A percentile compares a stretch with the other conserved stretches of the same genome.
phyloP scores from a whole-genome alignment of 2,888 invertebrate genomes.

The Sesia bembeciformis region DNA sequence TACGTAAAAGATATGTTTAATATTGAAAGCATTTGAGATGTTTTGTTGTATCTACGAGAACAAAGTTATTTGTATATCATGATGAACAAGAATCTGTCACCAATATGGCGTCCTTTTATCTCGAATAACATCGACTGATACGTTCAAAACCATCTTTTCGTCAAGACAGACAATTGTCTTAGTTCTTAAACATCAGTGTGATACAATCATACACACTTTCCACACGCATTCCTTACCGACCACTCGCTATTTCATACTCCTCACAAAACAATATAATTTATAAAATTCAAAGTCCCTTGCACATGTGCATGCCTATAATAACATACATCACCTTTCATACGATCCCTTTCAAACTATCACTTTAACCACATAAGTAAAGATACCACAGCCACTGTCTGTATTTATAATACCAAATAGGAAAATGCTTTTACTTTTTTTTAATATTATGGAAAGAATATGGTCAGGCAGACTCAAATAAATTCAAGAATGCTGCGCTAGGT shows the following conservation, averaged over 20 bases:
- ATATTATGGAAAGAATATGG: slow-evolving; percentile 62
- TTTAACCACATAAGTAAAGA: slow-evolving; percentile 67
- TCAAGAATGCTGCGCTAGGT: slow-evolving; percentile 52
- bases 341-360: slow-evolving; percentile 47
- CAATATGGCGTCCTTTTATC: slow-evolving; percentile 68
- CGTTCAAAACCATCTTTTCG: slow-evolving; percentile 58
- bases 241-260: slow-evolving; percentile 45
- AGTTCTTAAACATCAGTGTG: slow-evolving; percentile 56
- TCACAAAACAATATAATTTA: slow-evolving; percentile 67
- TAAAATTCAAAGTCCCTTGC: slow-evolving; percentile 72
- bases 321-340: slow-evolving; percentile 61
- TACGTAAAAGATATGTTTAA: too few species aligned
- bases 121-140: slow-evolving; percentile 49
- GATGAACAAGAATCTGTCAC: slow-evolving; percentile 56
- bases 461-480: slow-evolving; percentile 57
- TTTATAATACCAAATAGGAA: slow-evolving; percentile 74
- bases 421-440: slow-evolving; percentile 60
- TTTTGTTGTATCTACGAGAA: too few species aligned
- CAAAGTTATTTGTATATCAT: slow-evolving; percentile 15
- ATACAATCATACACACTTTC: slow-evolving; percentile 35
- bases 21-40: too few species aligned
- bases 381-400: slow-evolving; percentile 75
- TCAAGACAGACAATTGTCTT: slow-evolving; percentile 56
- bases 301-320: slow-evolving; percentile 71
- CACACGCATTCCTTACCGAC: slow-evolving; percentile 33